Conservation (phyloP, 1,140 invertebrate species). For the Anoplolepis gracilipes region DNA sequence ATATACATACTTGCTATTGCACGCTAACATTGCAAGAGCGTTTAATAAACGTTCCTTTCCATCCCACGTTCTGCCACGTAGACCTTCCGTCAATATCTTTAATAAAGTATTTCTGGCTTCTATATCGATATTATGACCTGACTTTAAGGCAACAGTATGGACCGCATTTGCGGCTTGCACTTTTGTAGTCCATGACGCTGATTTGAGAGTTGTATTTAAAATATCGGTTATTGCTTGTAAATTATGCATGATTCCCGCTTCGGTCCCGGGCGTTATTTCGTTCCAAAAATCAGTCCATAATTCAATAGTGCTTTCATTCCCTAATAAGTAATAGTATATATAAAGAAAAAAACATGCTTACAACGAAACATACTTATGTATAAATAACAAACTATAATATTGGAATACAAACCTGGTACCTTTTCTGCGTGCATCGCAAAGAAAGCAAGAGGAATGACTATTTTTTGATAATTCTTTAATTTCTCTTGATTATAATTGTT, state of each 20-base stretch:
- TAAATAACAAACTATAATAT: constrained; percentile 8
- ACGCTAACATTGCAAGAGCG: constrained; percentile 91
- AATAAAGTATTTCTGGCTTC: constrained; percentile 89
- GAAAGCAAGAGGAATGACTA: constrained; percentile 93
- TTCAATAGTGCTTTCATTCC: constrained; percentile 88
- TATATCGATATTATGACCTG: constrained; percentile 89
- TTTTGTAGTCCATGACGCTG: constrained; percentile 94
- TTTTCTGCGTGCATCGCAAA: constrained; percentile 95
- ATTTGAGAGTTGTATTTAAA: constrained; percentile 90
- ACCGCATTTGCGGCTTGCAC: constrained; percentile 94
- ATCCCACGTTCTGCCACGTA: constrained; percentile 95
- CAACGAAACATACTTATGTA: constrained; percentile 14
- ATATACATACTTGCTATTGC: constrained; percentile 89
- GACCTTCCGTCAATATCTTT: constrained; percentile 89
- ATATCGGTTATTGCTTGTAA: constrained; percentile 90
- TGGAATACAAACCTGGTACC: constrained; percentile 84
- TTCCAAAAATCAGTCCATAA: constrained; percentile 96
- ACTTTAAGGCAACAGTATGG: constrained; percentile 91
- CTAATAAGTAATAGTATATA: constrained; percentile 70
- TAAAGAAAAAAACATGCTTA: constrained; percentile 24
- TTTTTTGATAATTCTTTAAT: constrained; percentile 92
- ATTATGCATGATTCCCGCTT: constrained; percentile 93
- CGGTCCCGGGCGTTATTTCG: constrained; percentile 94
- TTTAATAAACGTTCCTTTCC: constrained; percentile 94
- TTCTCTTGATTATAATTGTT: constrained; percentile 94